A percentile compares a stretch with the other conserved stretches of the same genome.
These are phyloP conservation scores for Spinus pinus DNA, from an alignment of 2,797 vertebrate genomes.

Conservation along the genomic window DNA sequence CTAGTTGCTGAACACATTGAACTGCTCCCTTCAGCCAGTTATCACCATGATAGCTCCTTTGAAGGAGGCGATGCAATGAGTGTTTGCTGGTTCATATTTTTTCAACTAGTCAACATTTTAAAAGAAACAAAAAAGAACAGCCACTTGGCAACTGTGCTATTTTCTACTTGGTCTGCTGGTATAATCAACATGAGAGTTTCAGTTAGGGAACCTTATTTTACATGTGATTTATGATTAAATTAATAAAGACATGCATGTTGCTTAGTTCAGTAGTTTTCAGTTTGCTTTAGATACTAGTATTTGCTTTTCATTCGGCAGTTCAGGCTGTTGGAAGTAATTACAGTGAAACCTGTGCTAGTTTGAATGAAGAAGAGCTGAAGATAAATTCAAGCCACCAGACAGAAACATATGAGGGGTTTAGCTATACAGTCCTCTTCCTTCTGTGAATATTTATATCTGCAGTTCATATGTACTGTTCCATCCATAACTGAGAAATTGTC, in stretches of 20 bases:
- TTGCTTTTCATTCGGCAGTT: not conserved
- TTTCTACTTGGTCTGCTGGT: not conserved
- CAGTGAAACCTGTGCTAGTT: not conserved
- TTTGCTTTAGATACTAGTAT: not conserved
- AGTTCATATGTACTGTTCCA: not conserved
- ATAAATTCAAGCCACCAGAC: not conserved
- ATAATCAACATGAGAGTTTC: not conserved
- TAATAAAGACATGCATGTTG: not conserved
- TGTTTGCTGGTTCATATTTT: not conserved
- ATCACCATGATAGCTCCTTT: not conserved
- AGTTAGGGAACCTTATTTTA: not conserved
- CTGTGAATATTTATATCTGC: not conserved
- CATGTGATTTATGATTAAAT: not conserved
- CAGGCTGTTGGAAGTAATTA: not conserved
- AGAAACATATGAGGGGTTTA: not conserved
- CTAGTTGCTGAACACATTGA: not conserved
- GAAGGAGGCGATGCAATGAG: not conserved
- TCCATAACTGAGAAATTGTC: not conserved
- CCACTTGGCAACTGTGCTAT: not conserved
- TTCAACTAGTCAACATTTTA: not conserved
- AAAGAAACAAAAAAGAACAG: not conserved
- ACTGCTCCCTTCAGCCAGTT: constrained; percentile 10
- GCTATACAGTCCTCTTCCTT: not conserved
- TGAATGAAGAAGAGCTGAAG: not conserved
- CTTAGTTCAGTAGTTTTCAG: not conserved